Conservation (phyloP, 2,113 vertebrate genomes). For the Alaudala cheleensis region DNA sequence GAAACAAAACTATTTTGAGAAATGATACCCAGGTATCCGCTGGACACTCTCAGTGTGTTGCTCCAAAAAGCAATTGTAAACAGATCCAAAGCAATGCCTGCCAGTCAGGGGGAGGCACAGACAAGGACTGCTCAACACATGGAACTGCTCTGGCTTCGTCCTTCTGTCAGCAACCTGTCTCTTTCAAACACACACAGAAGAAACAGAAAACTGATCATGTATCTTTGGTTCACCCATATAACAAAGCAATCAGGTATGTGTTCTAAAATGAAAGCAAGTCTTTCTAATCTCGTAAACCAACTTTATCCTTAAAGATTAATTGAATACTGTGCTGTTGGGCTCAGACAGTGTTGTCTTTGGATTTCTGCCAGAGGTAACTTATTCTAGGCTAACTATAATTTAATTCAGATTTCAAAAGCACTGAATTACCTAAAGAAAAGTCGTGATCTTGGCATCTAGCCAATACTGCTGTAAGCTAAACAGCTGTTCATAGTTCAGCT, state of each 20-base stretch:
- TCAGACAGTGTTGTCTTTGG: not conserved
- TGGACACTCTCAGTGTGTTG: not conserved
- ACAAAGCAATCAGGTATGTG: constrained; percentile 58
- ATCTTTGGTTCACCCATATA: constrained; percentile 56
- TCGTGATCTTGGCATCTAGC: not conserved
- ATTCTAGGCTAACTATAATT: not conserved
- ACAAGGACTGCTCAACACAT: not conserved
- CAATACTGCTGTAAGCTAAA: not conserved
- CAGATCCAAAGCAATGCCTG: not conserved
- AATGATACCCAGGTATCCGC: not conserved
- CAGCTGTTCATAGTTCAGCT: not conserved
- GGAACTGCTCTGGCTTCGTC: not conserved
- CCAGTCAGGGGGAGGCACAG: not conserved
- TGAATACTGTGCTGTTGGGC: not conserved
- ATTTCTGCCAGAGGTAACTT: not conserved
- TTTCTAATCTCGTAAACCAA: not conserved
- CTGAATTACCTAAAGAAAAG: not conserved
- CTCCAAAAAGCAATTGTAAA: constrained; percentile 44
- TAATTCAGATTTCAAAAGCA: not conserved
- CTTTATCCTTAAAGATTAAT: not conserved
- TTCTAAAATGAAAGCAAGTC: not conserved
- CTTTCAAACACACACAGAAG: constrained; percentile 81
- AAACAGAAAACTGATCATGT: constrained; percentile 84
- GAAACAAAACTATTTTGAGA: constrained; percentile 41
- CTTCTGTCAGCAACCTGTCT: constrained; percentile 48